Percentiles rank a stretch among this genome's conserved stretches.
Conservation (phyloP, 2,888 invertebrate genomes). For the Agrilus biguttatus region DNA sequence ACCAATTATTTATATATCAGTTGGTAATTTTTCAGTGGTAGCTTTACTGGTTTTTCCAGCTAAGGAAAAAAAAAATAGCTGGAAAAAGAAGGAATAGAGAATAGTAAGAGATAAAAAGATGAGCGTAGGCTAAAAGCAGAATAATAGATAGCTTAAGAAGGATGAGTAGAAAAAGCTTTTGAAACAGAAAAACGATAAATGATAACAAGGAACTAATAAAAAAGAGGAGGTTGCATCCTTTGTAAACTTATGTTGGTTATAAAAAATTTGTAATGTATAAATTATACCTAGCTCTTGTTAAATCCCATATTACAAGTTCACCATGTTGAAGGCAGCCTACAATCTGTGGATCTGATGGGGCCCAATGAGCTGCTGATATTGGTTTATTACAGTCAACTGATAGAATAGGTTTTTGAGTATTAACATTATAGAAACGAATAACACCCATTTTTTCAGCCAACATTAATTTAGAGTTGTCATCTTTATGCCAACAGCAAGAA, state of each 20-base stretch:
- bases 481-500: constrained; percentile 52
- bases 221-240: no score
- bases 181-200: no score
- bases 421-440: constrained; percentile 56
- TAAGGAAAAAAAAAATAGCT: no score
- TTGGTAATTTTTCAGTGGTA: no score
- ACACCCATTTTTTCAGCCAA: constrained; percentile 64
- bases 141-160: no score
- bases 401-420: constrained; percentile 47
- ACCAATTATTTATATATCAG: no score
- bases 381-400: constrained; percentile 50
- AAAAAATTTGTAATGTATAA: constrained; percentile 5
- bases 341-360: constrained; percentile 41
- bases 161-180: no score
- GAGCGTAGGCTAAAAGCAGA: no score
- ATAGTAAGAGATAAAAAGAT: no score
- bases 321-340: constrained; percentile 51
- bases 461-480: constrained; percentile 53
- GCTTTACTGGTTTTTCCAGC: no score
- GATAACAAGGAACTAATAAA: no score
- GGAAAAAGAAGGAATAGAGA: no score
- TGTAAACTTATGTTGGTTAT: background rate
- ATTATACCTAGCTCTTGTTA: constrained; percentile 45
- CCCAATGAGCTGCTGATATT: constrained; percentile 57
- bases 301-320: constrained; percentile 54